Conservation (phyloP, 1,140 invertebrate genomes). For the Rhizoglyphus robini region DNA sequence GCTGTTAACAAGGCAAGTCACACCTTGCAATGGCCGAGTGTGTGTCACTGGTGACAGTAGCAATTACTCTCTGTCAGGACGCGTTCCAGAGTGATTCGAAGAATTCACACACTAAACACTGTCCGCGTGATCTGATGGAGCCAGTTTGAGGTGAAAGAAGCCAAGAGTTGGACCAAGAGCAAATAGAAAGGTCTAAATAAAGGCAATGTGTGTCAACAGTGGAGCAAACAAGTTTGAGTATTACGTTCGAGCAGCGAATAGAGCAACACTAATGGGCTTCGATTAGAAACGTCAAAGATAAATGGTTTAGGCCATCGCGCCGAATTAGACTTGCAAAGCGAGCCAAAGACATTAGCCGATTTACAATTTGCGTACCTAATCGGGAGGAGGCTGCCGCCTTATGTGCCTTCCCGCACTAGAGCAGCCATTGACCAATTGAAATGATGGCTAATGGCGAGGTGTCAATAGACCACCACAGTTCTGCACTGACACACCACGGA, state of each 20-base stretch:
- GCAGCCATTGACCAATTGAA: too few species aligned
- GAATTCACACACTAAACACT: not conserved
- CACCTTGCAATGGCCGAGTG: not conserved
- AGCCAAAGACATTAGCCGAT: not conserved
- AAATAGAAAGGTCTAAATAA: not conserved
- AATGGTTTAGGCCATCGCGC: not conserved
- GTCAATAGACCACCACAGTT: not conserved
- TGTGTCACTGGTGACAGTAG: too few species aligned
- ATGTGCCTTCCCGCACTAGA: too few species aligned
- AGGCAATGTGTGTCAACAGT: conserved; percentile 7
- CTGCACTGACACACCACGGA: not conserved
- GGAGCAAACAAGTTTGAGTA: conserved; percentile 7
- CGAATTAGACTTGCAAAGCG: not conserved
- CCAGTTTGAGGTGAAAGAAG: not conserved
- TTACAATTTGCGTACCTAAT: not conserved
- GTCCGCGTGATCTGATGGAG: not conserved
- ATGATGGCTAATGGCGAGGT: not conserved
- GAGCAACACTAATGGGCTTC: not conserved
- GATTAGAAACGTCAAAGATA: not conserved
- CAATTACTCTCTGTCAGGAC: too few species aligned
- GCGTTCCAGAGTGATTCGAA: not conserved
- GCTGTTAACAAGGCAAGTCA: too few species aligned
- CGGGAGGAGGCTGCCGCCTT: too few species aligned
- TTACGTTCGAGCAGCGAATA: not conserved
- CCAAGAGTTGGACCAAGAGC: not conserved